Percentiles rank a stretch among this genome's conserved stretches.
phyloP scores from a whole-genome alignment of 2,888 invertebrate species.

The Cristatella mucedo region DNA sequence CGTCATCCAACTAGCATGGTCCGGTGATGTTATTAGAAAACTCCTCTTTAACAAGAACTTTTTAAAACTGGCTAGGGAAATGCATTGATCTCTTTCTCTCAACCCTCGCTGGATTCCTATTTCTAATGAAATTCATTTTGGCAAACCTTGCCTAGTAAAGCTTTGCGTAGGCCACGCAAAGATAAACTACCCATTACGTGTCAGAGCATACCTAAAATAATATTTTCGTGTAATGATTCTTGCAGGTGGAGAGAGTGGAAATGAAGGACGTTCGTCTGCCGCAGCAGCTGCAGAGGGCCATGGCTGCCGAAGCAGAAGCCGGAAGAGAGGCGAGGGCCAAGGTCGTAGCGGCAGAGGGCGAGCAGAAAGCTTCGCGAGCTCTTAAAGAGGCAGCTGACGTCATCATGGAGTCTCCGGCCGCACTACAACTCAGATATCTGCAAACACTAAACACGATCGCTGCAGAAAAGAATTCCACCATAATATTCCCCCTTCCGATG shows the following conservation, averaged over 20 bases:
- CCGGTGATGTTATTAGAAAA: too few relatives aligned
- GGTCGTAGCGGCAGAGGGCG: slow-evolving; percentile 76
- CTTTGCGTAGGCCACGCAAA: too few relatives aligned
- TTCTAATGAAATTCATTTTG: too few relatives aligned
- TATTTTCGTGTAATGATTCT: neutral
- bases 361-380: slow-evolving; percentile 79
- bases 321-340: slow-evolving; percentile 31
- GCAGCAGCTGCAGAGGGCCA: slow-evolving; percentile 30
- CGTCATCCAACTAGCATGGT: too few relatives aligned
- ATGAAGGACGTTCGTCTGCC: slow-evolving; percentile 30
- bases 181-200: too few relatives aligned
- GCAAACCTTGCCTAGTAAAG: too few relatives aligned
- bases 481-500: slow-evolving; percentile 79
- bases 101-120: too few relatives aligned
- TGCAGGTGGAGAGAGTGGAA: slow-evolving; percentile 10
- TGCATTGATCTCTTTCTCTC: too few relatives aligned
- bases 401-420: slow-evolving; percentile 79
- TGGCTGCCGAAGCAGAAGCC: slow-evolving; percentile 37
- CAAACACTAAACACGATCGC: slow-evolving; percentile 88
- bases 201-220: too few relatives aligned
- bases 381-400: slow-evolving; percentile 83
- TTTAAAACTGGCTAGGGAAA: too few relatives aligned
- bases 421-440: slow-evolving; percentile 73
- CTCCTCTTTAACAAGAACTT: too few relatives aligned
- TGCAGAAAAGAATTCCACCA: slow-evolving; percentile 91